Conservation (phyloP, 2,797 vertebrate genomes). For the Knipowitschia caucasica region DNA sequence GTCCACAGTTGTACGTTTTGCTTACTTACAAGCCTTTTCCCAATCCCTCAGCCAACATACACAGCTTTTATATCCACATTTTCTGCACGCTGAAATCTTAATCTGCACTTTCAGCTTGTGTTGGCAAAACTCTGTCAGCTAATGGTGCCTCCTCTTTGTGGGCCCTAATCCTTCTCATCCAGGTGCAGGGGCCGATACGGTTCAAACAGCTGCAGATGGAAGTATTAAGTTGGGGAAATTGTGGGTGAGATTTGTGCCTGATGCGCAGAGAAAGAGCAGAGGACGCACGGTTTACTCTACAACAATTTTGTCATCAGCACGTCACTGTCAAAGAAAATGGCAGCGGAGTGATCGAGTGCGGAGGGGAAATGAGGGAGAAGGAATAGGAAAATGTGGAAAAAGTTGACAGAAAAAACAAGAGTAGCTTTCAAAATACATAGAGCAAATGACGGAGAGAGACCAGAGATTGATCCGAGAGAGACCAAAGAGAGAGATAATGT, state of each 20-base stretch:
- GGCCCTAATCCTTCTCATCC: neutral
- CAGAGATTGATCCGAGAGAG: too few species aligned
- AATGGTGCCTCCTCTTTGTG: neutral
- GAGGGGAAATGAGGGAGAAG: neutral
- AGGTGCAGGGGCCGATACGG: neutral
- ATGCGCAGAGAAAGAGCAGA: neutral
- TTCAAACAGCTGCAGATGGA: neutral
- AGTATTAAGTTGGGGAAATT: neutral
- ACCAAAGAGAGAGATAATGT: too few species aligned
- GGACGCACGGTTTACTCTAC: neutral
- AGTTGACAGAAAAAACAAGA: neutral
- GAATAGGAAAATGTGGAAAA: neutral
- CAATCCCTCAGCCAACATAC: neutral
- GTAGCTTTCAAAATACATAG: neutral
- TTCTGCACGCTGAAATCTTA: neutral
- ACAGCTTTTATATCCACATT: too few species aligned
- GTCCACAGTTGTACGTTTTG: neutral
- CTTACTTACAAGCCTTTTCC: neutral
- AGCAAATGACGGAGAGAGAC: neutral
- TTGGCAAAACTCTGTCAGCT: neutral
- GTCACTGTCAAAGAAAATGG: conserved; percentile 5
- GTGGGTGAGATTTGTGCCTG: neutral
- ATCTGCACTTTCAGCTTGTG: neutral
- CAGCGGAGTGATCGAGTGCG: neutral
- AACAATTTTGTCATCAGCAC: conserved; percentile 5